Evolutionary conservation across 2,113 vertebrate species (phyloP).

Genomic region (Arothron firmamentum): DNA sequence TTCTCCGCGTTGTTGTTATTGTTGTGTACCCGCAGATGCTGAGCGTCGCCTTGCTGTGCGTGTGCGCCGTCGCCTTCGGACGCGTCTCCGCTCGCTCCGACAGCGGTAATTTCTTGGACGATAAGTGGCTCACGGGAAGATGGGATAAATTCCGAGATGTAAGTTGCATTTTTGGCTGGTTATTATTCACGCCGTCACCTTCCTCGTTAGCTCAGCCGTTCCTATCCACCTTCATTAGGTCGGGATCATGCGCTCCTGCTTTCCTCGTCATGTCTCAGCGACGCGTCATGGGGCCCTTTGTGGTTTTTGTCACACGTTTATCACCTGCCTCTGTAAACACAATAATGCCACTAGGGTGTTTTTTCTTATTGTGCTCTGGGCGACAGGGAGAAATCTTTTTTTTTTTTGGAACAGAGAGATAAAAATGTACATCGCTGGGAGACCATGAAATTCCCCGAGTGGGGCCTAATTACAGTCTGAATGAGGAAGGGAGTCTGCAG

Average conservation of each 20-base stretch:
- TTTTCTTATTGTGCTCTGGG: slow-evolving; percentile 9
- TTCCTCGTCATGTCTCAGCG: slow-evolving; percentile 38
- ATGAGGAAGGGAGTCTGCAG: slow-evolving; percentile 7
- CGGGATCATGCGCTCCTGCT: slow-evolving; percentile 64
- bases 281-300: slow-evolving; percentile 50
- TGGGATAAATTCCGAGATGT: slow-evolving; percentile 98
- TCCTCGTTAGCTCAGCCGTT: slow-evolving; percentile 26
- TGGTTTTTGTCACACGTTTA: slow-evolving; percentile 48
- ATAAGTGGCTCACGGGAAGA: slow-evolving; percentile 91
- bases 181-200: not conserved
- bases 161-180: slow-evolving; percentile 66
- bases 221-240: slow-evolving; percentile 16
- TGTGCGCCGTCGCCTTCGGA: slow-evolving; percentile 81
- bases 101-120: slow-evolving; percentile 93
- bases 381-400: not conserved
- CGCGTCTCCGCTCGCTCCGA: slow-evolving; percentile 80
- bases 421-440: slow-evolving; percentile 10
- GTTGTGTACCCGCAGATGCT: slow-evolving; percentile 83
- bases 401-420: slow-evolving; percentile 18
- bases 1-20: slow-evolving; percentile 57
- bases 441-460: not conserved
- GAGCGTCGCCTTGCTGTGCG: slow-evolving; percentile 78
- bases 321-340: slow-evolving; percentile 29
- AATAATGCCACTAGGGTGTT: not conserved
- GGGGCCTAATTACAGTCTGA: slow-evolving; percentile 49